Percentiles rank a stretch among this genome's conserved stretches.
Conservation (phyloP, 1,140 invertebrate genomes). For the Hormaphis cornu region DNA sequence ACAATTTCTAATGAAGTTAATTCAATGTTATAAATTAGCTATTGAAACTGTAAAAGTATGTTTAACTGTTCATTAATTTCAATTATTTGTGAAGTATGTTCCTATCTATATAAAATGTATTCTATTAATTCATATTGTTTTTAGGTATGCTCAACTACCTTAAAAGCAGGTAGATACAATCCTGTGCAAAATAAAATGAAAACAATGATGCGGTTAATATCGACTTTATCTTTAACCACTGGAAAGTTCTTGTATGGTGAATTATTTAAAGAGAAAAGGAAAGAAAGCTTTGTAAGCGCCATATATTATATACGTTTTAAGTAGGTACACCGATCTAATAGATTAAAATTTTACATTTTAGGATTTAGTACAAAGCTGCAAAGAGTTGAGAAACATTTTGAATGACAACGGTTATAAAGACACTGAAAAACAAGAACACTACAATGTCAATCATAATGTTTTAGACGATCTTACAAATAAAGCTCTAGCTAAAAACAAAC, state of each 20-base stretch:
- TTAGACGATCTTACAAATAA: not conserved
- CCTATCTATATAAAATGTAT: not conserved
- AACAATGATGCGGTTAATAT: not conserved
- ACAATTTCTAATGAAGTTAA: not conserved
- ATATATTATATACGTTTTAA: not conserved
- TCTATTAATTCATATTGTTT: not conserved
- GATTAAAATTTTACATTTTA: not conserved
- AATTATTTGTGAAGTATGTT: too few relatives aligned
- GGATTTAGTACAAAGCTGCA: slow-evolving; percentile 6
- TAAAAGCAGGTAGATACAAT: not conserved
- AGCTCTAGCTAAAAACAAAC: not conserved
- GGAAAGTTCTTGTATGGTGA: slow-evolving; percentile 10
- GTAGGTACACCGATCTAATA: not conserved
- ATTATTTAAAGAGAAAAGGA: not conserved
- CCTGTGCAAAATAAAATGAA: slow-evolving; percentile 16
- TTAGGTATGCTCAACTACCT: not conserved
- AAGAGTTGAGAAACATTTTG: not conserved
- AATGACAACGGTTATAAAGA: not conserved
- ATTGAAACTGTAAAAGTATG: not conserved
- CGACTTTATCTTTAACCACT: not conserved
- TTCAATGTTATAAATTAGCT: slow-evolving; percentile 9
- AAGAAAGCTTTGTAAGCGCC: slow-evolving; percentile 18
- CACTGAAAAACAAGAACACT: not conserved
- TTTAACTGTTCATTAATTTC: too few relatives aligned
- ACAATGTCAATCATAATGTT: too few relatives aligned